Evolutionary conservation across 1,140 invertebrate genomes (phyloP).

Genomic region (Drosophila paulistorum): DNA sequence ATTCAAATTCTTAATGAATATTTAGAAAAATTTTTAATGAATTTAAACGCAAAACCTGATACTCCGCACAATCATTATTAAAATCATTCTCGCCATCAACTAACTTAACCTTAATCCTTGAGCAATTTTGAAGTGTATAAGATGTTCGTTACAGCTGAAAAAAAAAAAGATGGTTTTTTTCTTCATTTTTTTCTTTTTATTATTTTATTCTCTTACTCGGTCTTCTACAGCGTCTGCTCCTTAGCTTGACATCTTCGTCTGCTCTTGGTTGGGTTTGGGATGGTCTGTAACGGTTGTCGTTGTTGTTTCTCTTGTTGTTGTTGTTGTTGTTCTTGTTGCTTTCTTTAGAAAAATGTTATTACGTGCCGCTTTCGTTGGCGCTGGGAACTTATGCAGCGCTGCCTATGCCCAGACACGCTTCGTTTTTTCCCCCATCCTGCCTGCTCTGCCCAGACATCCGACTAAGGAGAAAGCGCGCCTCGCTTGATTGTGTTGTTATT

Average conservation of each 20-base stretch:
- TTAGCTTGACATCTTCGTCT: constrained; percentile 76
- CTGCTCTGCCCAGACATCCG: not conserved
- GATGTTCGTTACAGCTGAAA: not conserved
- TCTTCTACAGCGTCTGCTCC: constrained; percentile 36
- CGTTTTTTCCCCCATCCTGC: constrained; percentile 10
- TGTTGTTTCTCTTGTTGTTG: constrained; percentile 23
- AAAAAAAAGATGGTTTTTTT: not conserved
- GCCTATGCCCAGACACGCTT: constrained; percentile 73
- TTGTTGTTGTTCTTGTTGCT: constrained; percentile 49
- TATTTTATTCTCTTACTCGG: constrained; percentile 29
- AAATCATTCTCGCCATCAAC: no score
- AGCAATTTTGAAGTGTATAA: not conserved
- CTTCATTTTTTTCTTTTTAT: not conserved
- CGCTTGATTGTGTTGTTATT: constrained; percentile 81
- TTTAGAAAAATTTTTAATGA: no score
- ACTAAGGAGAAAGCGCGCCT: constrained; percentile 45
- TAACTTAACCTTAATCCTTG: no score
- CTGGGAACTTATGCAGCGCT: constrained; percentile 73
- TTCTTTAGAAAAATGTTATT: constrained; percentile 81
- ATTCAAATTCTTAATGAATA: no score
- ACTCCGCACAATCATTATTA: no score
- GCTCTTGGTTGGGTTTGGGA: constrained; percentile 28
- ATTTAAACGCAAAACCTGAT: no score
- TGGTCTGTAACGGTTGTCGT: constrained; percentile 39
- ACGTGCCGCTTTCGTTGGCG: constrained; percentile 71